Percentiles rank a stretch among this genome's conserved stretches.
These are phyloP conservation scores for Poicephalus gulielmi DNA, from an alignment of 2,113 vertebrate genomes.

Conservation along the genomic window DNA sequence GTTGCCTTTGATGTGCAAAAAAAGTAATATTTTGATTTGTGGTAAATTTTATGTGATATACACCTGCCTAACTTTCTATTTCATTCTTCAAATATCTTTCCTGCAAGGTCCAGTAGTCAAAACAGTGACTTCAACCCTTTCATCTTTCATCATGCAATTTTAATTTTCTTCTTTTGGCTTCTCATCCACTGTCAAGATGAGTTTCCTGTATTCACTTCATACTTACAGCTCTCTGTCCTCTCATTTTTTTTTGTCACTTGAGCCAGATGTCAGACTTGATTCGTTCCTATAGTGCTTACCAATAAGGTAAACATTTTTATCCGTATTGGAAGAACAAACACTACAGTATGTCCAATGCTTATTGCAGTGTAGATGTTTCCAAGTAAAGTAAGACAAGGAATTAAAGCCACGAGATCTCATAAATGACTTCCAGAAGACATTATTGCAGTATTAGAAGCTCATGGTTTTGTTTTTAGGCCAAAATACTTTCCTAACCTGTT, in stretches of 20 bases:
- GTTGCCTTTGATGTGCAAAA: slow-evolving; percentile 63
- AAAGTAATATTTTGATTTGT: slow-evolving; percentile 66
- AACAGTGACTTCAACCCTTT: slow-evolving; percentile 55
- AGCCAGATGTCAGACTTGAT: slow-evolving; percentile 10
- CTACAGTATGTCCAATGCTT: not conserved
- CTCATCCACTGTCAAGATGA: slow-evolving; percentile 23
- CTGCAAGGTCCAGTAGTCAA: slow-evolving; percentile 52
- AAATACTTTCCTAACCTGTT: not conserved
- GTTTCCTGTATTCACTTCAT: not conserved
- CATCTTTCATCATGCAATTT: slow-evolving; percentile 60
- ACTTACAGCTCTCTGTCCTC: slow-evolving; percentile 33
- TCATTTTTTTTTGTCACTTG: not conserved
- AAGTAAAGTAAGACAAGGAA: not conserved
- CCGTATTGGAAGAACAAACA: slow-evolving; percentile 5
- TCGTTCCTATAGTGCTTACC: not conserved
- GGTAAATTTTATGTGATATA: slow-evolving; percentile 58
- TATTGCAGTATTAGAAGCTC: not conserved
- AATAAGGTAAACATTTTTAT: not conserved
- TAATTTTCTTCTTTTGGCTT: slow-evolving; percentile 44
- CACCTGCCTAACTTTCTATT: slow-evolving; percentile 19
- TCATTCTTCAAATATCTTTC: slow-evolving; percentile 20
- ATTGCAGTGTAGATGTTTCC: not conserved
- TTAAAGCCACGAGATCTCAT: not conserved
- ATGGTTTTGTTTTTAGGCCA: not conserved
- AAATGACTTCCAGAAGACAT: not conserved